A percentile compares a stretch with the other conserved stretches of the same genome.
Conservation (phyloP, 2,797 vertebrate genomes). For the Argyrosomus regius region DNA sequence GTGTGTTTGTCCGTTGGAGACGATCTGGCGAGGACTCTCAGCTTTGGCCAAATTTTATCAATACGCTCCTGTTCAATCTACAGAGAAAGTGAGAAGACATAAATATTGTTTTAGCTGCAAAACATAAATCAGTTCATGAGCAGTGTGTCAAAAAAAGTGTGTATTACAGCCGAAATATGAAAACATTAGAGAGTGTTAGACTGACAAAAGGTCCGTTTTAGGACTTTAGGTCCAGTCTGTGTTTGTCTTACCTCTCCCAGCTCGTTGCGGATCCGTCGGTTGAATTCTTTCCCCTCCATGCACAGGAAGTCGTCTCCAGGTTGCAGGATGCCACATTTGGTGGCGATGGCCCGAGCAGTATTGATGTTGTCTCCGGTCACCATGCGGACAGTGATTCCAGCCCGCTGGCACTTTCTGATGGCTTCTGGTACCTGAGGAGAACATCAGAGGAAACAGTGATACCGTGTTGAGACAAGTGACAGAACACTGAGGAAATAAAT, state of each 20-base stretch:
- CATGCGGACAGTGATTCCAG: conserved; percentile 98
- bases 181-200: too few relatives aligned
- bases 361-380: conserved; percentile 99
- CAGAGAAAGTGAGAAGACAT: neutral
- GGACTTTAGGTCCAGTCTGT: neutral
- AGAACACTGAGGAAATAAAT: neutral
- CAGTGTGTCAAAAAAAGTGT: too few relatives aligned
- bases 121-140: too few relatives aligned
- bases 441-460: neutral
- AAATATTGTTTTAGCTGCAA: neutral
- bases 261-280: conserved; percentile 93
- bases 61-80: conserved; percentile 96
- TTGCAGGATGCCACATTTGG: conserved; percentile 96
- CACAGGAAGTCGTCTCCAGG: conserved; percentile 96
- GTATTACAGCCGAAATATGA: too few relatives aligned
- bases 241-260: conserved; percentile 90
- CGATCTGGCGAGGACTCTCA: conserved; percentile 95
- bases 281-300: conserved; percentile 97
- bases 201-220: too few relatives aligned
- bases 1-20: conserved; percentile 98
- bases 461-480: neutral
- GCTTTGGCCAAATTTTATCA: conserved; percentile 97
- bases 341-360: conserved; percentile 95
- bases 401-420: conserved; percentile 96
- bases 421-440: conserved; percentile 92